Evolutionary conservation across 2,797 vertebrate genomes (phyloP).

Genomic region (Choloepus didactylus): DNA sequence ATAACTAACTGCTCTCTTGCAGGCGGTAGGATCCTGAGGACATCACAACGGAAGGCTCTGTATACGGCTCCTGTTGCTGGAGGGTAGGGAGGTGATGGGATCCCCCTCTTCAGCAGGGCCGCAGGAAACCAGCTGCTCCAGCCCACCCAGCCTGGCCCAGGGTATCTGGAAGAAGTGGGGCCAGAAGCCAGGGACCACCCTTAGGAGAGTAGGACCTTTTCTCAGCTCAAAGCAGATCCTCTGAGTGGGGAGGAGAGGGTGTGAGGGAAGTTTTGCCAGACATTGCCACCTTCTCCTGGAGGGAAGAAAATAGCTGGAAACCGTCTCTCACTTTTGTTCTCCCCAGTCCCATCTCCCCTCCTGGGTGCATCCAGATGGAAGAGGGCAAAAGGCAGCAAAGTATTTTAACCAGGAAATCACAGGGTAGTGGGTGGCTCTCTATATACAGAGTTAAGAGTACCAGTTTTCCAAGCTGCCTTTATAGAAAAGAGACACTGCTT

Average conservation of each 20-base stretch:
- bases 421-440: conserved; percentile 23
- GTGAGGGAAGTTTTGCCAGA: background rate
- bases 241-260: background rate
- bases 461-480: conserved; percentile 68
- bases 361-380: conserved; percentile 67
- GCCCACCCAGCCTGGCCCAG: background rate
- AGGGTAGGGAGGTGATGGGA: background rate
- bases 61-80: background rate
- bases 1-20: background rate
- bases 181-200: background rate
- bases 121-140: background rate
- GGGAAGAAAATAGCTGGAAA: conserved; percentile 60
- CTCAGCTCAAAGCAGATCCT: conserved; percentile 31
- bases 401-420: conserved; percentile 84
- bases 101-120: background rate
- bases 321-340: conserved; percentile 86
- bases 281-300: background rate
- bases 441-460: conserved; percentile 36
- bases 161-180: background rate
- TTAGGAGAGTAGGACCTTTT: background rate
- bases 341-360: conserved; percentile 86
- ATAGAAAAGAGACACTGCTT: conserved; percentile 48
- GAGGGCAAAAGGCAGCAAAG: conserved; percentile 56
- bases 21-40: background rate
- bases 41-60: background rate